These are phyloP conservation scores for Alosa sapidissima DNA, from an alignment of 2,797 vertebrate species.

Conservation along the genomic window DNA sequence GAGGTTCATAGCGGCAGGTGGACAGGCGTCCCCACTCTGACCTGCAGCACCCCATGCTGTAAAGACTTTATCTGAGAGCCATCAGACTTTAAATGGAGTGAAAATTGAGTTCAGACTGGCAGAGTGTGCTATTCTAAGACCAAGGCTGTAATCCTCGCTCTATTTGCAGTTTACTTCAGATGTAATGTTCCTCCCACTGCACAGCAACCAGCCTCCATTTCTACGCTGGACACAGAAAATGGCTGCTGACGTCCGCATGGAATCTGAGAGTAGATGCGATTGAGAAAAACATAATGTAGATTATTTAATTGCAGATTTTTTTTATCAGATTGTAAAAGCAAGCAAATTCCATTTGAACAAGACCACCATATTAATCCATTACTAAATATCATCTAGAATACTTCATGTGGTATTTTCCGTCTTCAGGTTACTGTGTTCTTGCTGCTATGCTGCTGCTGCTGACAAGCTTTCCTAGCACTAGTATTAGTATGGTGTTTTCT, in stretches of 20 bases:
- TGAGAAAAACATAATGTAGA: neutral
- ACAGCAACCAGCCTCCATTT: neutral
- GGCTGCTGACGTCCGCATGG: neutral
- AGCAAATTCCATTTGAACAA: neutral
- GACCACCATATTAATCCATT: neutral
- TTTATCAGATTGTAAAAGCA: neutral
- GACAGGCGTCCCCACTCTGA: neutral
- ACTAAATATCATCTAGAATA: neutral
- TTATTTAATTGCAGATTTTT: neutral
- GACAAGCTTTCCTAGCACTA: too few relatives aligned
- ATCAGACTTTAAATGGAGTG: neutral
- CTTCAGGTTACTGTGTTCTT: neutral
- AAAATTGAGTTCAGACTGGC: neutral
- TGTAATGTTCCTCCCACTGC: neutral
- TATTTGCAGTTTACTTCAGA: neutral
- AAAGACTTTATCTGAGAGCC: neutral
- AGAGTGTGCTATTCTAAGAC: neutral
- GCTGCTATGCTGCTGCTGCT: neutral
- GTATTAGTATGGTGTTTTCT: neutral
- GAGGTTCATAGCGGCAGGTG: neutral
- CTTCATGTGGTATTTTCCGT: neutral
- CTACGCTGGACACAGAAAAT: constrained; percentile 7
- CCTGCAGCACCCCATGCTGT: neutral
- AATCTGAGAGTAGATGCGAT: neutral
- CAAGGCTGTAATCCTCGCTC: neutral